Conservation (phyloP, 2,888 invertebrate species). For the Philopedon plagiatum region DNA sequence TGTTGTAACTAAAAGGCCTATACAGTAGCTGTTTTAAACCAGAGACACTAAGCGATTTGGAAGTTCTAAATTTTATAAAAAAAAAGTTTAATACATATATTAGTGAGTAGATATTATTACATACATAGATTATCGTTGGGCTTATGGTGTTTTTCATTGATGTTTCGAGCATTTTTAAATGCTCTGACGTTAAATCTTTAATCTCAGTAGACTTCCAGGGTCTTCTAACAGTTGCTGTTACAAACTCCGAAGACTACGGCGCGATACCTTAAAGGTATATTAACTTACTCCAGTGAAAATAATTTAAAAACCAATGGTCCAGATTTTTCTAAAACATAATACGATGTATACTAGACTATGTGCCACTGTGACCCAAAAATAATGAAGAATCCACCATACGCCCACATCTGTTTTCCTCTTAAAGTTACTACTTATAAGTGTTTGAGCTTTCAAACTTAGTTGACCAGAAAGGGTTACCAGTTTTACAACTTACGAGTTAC, state of each 20-base stretch:
- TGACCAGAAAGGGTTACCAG: slow-evolving; percentile 37
- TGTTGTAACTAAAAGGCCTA: slow-evolving; percentile 45
- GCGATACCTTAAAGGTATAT: too few relatives aligned
- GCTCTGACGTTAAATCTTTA: too few relatives aligned
- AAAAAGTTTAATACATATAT: slow-evolving; percentile 15
- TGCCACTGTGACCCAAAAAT: too few relatives aligned
- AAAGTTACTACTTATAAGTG: slow-evolving; percentile 25
- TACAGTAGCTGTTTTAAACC: slow-evolving; percentile 34
- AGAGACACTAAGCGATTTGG: slow-evolving; percentile 22
- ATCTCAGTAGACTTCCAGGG: too few relatives aligned
- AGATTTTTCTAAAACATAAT: too few relatives aligned
- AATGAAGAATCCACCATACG: not conserved
- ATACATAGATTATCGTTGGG: slow-evolving; percentile 4
- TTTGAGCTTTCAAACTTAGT: slow-evolving; percentile 37
- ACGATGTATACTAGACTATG: too few relatives aligned
- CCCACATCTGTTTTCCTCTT: slow-evolving; percentile 14
- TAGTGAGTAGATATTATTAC: slow-evolving; percentile 21
- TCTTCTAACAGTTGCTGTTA: too few relatives aligned
- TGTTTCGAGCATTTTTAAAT: too few relatives aligned
- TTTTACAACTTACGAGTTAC: slow-evolving; percentile 43
- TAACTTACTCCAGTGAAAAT: too few relatives aligned
- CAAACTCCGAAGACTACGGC: too few relatives aligned
- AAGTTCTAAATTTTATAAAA: slow-evolving; percentile 34
- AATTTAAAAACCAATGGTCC: too few relatives aligned
- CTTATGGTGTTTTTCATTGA: not conserved